phyloP scores from a whole-genome alignment of 2,113 vertebrate species.

The Amazona guildingii region DNA sequence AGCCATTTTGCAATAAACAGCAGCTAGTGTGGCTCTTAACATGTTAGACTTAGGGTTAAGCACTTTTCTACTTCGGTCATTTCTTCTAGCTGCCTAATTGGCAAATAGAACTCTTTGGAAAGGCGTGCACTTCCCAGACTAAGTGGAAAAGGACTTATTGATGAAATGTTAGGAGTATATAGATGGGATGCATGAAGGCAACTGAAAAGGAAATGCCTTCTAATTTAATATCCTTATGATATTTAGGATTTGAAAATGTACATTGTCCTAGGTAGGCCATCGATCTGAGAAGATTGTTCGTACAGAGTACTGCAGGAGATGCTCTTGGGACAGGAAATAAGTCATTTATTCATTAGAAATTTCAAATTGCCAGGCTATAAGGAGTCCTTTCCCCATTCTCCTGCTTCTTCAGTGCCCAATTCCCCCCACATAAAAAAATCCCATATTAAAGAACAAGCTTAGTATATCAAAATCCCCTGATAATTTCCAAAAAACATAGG shows the following conservation, averaged over 20 bases:
- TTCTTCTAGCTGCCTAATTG: neutral
- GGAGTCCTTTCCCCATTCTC: neutral
- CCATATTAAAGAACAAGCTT: neutral
- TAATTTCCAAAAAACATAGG: neutral
- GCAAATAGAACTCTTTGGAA: neutral
- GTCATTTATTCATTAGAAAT: neutral
- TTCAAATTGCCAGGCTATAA: neutral
- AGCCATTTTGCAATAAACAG: neutral
- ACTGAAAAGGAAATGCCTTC: neutral
- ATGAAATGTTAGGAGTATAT: neutral
- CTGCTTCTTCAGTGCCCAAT: neutral
- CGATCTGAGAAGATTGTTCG: neutral
- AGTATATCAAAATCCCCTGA: neutral
- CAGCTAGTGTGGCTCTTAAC: neutral
- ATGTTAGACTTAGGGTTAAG: neutral
- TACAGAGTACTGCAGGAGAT: neutral
- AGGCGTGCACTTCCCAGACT: neutral
- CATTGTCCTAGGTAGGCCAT: neutral
- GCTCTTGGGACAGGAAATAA: neutral
- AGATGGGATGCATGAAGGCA: neutral
- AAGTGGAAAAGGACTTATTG: slow-evolving; percentile 7
- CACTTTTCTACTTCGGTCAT: neutral
- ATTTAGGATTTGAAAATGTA: neutral
- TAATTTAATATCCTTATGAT: neutral
- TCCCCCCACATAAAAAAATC: neutral